Conservation (phyloP, 2,888 invertebrate species). For the Sphecodes monilicornis region DNA sequence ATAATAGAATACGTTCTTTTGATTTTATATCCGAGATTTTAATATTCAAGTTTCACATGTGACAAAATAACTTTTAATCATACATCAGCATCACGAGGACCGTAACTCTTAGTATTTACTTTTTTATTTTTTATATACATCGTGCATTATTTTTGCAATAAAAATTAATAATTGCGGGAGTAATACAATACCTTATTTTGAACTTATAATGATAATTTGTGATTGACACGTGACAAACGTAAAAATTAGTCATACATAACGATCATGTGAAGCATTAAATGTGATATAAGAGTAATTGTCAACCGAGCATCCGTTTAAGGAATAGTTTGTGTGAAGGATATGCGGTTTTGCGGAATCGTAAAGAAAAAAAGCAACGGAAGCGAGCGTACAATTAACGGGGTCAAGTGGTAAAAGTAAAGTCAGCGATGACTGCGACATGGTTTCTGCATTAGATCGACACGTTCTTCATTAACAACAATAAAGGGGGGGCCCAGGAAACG, state of each 20-base stretch:
- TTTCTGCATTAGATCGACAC: constrained; percentile 83
- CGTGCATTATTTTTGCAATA: background rate
- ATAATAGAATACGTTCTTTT: background rate
- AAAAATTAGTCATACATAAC: background rate
- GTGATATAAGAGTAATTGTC: background rate
- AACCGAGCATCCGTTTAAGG: constrained; percentile 22
- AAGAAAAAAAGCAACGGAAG: constrained; percentile 56
- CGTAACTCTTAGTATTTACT: background rate
- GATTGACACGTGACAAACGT: background rate
- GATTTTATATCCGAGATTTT: no score
- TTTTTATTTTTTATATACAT: background rate
- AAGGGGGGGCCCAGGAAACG: constrained; percentile 72
- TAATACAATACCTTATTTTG: background rate
- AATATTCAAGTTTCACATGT: no score
- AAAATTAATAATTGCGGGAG: background rate
- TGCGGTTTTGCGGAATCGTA: constrained; percentile 52
- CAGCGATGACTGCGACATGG: constrained; percentile 76
- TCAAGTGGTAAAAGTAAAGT: constrained; percentile 70
- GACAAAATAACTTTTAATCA: background rate
- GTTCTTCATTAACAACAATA: constrained; percentile 83
- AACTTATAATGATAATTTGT: no score
- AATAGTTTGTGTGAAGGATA: constrained; percentile 44
- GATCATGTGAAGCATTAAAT: background rate
- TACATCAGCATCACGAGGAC: background rate
- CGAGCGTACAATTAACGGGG: constrained; percentile 76